Evolutionary conservation across 2,888 invertebrate genomes (phyloP).

Genomic region (Campaea margaritaria): DNA sequence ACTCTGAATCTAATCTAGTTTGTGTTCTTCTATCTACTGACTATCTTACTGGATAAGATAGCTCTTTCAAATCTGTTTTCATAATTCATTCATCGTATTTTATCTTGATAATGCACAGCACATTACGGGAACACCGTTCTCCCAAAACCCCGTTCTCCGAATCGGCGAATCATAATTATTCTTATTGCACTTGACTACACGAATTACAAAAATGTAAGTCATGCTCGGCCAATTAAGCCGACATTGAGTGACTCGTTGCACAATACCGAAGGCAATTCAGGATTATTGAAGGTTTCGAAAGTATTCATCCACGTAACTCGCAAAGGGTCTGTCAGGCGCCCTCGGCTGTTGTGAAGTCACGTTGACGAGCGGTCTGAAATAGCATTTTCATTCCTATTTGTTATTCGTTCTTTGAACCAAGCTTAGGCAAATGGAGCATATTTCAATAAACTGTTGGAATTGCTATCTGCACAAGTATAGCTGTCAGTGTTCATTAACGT

Average conservation of each 20-base stretch:
- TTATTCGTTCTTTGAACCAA: neutral
- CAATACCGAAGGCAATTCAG: constrained; percentile 57
- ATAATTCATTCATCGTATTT: neutral
- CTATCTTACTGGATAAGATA: too few species aligned
- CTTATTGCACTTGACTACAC: constrained; percentile 31
- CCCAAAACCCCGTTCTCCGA: constrained; percentile 1
- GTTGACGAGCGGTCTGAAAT: constrained; percentile 8
- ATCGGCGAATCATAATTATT: constrained; percentile 12
- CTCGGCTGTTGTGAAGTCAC: constrained; percentile 8
- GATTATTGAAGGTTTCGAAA: constrained; percentile 53
- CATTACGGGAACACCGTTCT: constrained; percentile 2
- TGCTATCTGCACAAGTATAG: too few species aligned
- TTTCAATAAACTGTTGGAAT: too few species aligned
- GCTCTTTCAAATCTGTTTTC: too few species aligned
- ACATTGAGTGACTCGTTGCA: constrained; percentile 45
- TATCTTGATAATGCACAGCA: neutral
- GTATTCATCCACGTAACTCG: constrained; percentile 49
- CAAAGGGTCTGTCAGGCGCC: constrained; percentile 46
- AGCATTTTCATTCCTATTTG: neutral
- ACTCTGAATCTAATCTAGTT: too few species aligned
- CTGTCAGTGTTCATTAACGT: too few species aligned
- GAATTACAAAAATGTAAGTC: constrained; percentile 40
- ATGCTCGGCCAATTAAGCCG: constrained; percentile 39
- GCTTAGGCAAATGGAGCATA: too few species aligned
- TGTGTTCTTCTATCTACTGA: too few species aligned